Base-by-base conservation (phyloP, 2,797 vertebrate genomes). In the Pangasius djambal region DNA sequence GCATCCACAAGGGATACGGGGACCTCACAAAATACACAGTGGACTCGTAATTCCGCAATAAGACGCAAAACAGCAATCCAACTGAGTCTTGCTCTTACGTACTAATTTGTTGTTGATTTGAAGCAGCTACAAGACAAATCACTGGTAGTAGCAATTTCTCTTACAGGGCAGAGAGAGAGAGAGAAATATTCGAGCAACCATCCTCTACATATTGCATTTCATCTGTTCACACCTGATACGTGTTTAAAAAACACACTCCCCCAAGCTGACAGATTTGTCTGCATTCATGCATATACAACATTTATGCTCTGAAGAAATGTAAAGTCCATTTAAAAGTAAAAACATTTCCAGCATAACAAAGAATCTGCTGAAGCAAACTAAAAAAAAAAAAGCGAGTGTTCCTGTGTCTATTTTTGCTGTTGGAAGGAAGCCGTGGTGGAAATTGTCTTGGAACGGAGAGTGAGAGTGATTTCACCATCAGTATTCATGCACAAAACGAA, bases 371-470 rank as follows among this genome's bases (percentile, higher is more conserved):
- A 7, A 15, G 25, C 37, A 83, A 44, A 72, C 75, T 2, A 44
- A 28, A 37, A 37, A 37, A 40, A 28, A 72, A 77, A 82, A 31
- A 50, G 15, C 1, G 15, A 82, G 25, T 34, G 57, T 75, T 52
- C 50, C 72, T 48, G 16, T 28, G 57, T 34, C 74, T 70, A 31
- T 87, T 81, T 67, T 57, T 78, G 84, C 44, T n/a, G 70, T 40
- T 48, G 55, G 65, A 90, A 88, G 37, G 78, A 89, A 85, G 88
- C 18, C 89, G 85, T 57, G 0, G 34, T 37, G 79, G 70, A 89
- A 65, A 31, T 78, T 57, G 61, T 88, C 86, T 90, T 63, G 89
- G 69, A 89, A 86, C 28, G 48, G 82, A 50, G 28, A 83, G 13
- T 12, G 82, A 84, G 55, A 63, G 2, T 15, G 57, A 63, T 37